These are phyloP conservation scores for Psilopsiagon aurifrons DNA, from an alignment of 2,113 vertebrate genomes.

Conservation along the genomic window DNA sequence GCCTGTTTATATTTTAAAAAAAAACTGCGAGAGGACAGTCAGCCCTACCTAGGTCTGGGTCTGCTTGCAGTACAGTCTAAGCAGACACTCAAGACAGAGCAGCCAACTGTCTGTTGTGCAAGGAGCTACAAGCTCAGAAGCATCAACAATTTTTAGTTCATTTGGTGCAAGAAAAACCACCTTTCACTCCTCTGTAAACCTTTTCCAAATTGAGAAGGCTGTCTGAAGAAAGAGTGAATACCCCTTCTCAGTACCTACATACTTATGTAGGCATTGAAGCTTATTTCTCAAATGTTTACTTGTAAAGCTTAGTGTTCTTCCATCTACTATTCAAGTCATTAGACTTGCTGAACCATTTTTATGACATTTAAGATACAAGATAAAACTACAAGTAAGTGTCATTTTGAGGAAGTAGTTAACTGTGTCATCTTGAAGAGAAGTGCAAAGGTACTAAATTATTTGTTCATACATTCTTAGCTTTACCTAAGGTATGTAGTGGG, in stretches of 20 bases:
- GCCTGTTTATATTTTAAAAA: background rate
- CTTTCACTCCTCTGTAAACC: background rate
- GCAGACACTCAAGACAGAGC: background rate
- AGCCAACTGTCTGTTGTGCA: background rate
- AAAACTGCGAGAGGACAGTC: background rate
- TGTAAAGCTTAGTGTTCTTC: conserved; percentile 19
- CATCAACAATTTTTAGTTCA: background rate
- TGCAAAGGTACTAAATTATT: background rate
- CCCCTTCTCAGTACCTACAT: background rate
- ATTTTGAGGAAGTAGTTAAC: background rate
- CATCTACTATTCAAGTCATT: background rate
- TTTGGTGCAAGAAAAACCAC: background rate
- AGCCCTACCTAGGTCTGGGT: background rate
- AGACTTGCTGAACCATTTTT: background rate
- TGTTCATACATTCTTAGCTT: conserved; percentile 2
- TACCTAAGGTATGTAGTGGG: background rate
- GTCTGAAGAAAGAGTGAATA: background rate
- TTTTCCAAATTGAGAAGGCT: background rate
- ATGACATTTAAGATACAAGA: background rate
- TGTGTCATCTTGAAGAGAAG: background rate
- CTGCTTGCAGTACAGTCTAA: background rate
- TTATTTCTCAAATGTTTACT: background rate
- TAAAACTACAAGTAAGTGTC: background rate
- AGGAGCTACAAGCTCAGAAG: background rate
- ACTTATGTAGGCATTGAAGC: background rate